Base-by-base conservation (phyloP, 2,797 vertebrate species). In the Oophaga sylvatica region DNA sequence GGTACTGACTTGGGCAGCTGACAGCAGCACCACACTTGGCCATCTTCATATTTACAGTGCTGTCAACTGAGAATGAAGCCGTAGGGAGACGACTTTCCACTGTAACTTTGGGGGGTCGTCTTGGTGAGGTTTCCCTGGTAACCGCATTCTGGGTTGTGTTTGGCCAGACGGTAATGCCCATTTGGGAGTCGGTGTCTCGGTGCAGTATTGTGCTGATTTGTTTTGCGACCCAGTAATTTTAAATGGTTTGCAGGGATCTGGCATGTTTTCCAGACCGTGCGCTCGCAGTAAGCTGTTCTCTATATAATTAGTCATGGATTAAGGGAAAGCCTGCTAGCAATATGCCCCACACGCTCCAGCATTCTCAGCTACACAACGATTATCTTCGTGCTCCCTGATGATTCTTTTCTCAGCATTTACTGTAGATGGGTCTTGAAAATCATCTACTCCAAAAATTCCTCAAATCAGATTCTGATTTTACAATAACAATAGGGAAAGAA, bases 291-390 rank as follows among this genome's bases (percentile, higher is more conserved):
- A 75, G 70, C 82, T 60, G 56, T 84, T 84, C 82, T 84, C 70
- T 75, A 75, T 84, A 75, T 73, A 75, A 84, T 84, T 84, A 75
- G 82, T 84, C 70, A 45, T 57, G 81, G 81, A 83, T 84, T 84
- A 84, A 60, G 81, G 17, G 67, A 70, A 84, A 75, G 70, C 57
- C 68, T 59, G 82, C 31, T 73, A 45, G 81, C 62, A 75, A 75
- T 84, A n/a, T 45, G 70, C 56, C 82, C 53, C 29, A 13, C 82
- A 75, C 56, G 22, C 70, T 75, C 82, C 82, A 45, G 3, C 26
- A 26, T 56, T 62, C 29, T 0, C 82, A 41, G 12, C 56, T n/a
- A 60, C 57, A 60, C 82, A 83, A 62, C 62, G 70, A 83, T 60
- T 75, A 26, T 20, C 70, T 75, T 56, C 41, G 13, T 7, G 11